Percentiles rank a stretch among this genome's conserved stretches.
Conservation (phyloP, 2,113 vertebrate species). For the Corydoras maculifer region DNA sequence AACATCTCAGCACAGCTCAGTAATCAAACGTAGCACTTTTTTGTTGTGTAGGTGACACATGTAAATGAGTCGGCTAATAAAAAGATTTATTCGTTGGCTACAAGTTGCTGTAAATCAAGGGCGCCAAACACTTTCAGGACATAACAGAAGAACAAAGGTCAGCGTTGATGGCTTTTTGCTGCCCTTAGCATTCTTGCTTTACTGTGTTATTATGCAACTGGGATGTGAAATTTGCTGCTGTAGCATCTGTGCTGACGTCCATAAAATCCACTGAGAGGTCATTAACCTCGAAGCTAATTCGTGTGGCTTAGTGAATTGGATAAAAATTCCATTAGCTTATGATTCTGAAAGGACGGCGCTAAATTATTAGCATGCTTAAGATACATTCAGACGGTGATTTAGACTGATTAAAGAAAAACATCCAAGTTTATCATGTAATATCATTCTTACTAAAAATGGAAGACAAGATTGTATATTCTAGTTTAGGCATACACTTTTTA, state of each 20-base stretch:
- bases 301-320: background rate
- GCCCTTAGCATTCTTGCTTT: conserved; percentile 41
- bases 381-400: background rate
- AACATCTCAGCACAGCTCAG: too few relatives aligned
- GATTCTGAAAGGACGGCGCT: background rate
- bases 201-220: conserved; percentile 52
- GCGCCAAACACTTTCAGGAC: too few relatives aligned
- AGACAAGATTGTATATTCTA: too few relatives aligned
- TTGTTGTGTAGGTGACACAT: too few relatives aligned
- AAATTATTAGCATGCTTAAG: background rate
- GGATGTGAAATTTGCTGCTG: conserved; percentile 8
- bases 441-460: too few relatives aligned
- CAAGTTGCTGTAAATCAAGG: too few relatives aligned
- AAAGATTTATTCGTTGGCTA: too few relatives aligned
- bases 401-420: too few relatives aligned
- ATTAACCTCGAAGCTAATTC: conserved; percentile 3
- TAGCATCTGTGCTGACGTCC: background rate
- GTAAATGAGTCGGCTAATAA: too few relatives aligned
- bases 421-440: too few relatives aligned
- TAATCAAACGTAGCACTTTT: too few relatives aligned
- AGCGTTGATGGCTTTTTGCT: conserved; percentile 41
- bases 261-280: background rate
- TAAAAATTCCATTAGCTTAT: background rate
- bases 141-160: background rate
- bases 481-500: too few relatives aligned